Conservation (phyloP, 2,888 invertebrate genomes). For the Eudasyphora cyanicolor region DNA sequence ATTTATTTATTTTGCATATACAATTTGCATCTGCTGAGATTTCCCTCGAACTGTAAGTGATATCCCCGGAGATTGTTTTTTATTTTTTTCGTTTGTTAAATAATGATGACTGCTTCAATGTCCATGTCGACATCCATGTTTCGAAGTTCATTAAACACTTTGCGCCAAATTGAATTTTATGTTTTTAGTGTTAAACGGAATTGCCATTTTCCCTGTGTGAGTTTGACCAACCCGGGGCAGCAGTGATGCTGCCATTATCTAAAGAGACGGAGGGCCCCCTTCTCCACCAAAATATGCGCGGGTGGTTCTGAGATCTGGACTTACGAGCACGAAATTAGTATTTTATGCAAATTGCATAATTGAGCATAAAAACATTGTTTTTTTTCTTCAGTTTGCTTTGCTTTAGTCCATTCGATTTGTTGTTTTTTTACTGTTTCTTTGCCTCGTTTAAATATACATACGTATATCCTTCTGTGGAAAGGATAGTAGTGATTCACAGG, state of each 20-base stretch:
- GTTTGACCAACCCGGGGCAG: not conserved
- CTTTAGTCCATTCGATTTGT: not conserved
- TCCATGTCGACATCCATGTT: conserved; percentile 66
- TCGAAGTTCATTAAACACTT: conserved; percentile 67
- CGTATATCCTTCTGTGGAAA: not conserved
- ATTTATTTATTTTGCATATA: not conserved
- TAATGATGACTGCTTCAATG: conserved; percentile 45
- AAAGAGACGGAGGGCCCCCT: not conserved
- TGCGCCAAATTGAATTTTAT: conserved; percentile 73
- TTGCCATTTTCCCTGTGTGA: conserved; percentile 33
- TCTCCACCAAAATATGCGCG: conserved; percentile 13
- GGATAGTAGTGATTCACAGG: not conserved
- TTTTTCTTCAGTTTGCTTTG: not conserved
- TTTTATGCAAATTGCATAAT: conserved; percentile 73
- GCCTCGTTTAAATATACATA: not conserved
- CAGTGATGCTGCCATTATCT: not conserved
- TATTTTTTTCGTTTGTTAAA: conserved; percentile 30
- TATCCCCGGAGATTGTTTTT: not conserved
- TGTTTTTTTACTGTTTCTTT: not conserved
- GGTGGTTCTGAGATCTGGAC: conserved; percentile 30
- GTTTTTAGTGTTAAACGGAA: conserved; percentile 57
- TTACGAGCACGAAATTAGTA: conserved; percentile 43
- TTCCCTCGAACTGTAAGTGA: not conserved
- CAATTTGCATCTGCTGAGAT: conserved; percentile 11
- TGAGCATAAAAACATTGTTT: conserved; percentile 69